Base-by-base conservation (phyloP, 2,113 vertebrate species). In the Chrysochloris asiatica region DNA sequence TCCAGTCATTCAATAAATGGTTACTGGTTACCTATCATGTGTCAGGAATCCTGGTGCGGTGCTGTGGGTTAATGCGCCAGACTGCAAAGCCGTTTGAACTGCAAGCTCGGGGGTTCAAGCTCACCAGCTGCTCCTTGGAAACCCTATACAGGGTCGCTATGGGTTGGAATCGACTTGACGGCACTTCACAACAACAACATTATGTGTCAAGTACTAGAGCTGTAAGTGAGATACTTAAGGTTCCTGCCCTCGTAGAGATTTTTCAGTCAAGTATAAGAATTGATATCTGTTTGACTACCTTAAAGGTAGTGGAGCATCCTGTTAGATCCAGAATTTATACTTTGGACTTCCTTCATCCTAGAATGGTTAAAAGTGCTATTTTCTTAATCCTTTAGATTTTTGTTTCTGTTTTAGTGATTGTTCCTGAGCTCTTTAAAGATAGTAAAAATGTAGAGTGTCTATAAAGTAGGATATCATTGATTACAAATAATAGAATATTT, bases 361-460 rank as follows among this genome's bases (percentile, higher is more conserved):
- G 7, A 65, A 86, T 71, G 38, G 41, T 45, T 59, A 61, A 89
- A 59, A 61, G 56, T 71, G 13, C 14, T 52, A 30, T 56, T 63
- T 85, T 84, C 17, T 87, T 71, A 69, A 86, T 85, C 14, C 14
- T 28, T 87, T 91, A 77, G n/a, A 56, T n/a, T 8, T 89, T 71
- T 45, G 13, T 81, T 89, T 88, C n/a, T 83, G 38, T 85, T 36
- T 85, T 75, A 19, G 22, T 71, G 33, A 56, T 84, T 86, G 86
- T 24, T 83, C 61, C 21, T 56, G 52, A 73, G 22, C n/a, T n/a
- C n/a, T n/a, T n/a, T n/a, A n/a, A n/a, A n/a, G n/a, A n/a, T n/a
- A n/a, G n/a, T n/a, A n/a, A n/a, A n/a, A n/a, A n/a, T n/a, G n/a
- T n/a, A n/a, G n/a, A n/a, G n/a, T n/a, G n/a, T n/a, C n/a, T n/a